Evolutionary conservation across 2,113 vertebrate genomes (phyloP), one percentile per base, ranked within the genome.

Genomic region (Cyanoderma ruficeps): DNA sequence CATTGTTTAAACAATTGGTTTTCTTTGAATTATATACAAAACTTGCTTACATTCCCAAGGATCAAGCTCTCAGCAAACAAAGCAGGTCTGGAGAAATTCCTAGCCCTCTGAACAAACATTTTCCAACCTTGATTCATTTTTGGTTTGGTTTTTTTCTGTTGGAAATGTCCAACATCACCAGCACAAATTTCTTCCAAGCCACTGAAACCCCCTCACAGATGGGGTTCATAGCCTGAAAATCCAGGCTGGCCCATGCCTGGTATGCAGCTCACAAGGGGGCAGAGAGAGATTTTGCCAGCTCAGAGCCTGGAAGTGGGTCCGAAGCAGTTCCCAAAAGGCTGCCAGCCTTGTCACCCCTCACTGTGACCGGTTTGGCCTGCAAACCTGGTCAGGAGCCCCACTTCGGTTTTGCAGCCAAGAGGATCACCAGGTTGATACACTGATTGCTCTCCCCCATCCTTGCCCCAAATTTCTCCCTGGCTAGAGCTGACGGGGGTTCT

Each of bases 21-120:
- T 96, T 96, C 96, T 96, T 95, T 93, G 92, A 97, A 72, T 96
- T 93, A 96, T 95, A 96, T 94, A 97, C 94, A 97, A 95, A 96
- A 97, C 89, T 93, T 95, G 95, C 94, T 94, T 94, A 93, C 86
- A 94, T 94, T 96, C 96, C 96, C 96, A 96, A 97, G 90, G 86
- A 96, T 95, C 70, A 53, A 94, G 88, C 83, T 96, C 93, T 84
- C 88, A 23, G 90, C 96, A 97, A 96, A 96, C 94, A 97, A 97
- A 96, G 94, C 93, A 95, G 88, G 76, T 95, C 96, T 96, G 93
- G 72, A 96, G 85, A 96, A 96, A 97, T 96, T 96, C 93, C 86
- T 93, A 89, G 49, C 83, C 11, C 77, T 86, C 65, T 89, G 76
- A 94, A 94, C 90, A 95, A 96, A 97, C 86, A 89, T 70, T 90